phyloP scores from a whole-genome alignment of 2,888 invertebrate genomes.

The Eupithecia tripunctaria region DNA sequence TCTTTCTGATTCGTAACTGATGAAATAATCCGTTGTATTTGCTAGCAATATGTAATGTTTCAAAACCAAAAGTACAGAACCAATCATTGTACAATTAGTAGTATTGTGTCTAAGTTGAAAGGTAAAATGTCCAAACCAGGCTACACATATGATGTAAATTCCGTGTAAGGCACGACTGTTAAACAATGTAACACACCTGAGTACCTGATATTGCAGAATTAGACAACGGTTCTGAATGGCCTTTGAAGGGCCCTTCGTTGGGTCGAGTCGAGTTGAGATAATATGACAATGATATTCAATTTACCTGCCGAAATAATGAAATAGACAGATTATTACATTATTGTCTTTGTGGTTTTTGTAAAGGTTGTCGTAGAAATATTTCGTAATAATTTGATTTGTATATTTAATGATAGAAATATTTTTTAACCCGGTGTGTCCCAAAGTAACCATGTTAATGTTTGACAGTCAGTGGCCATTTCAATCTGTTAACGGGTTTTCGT shows the following conservation, averaged over 20 bases:
- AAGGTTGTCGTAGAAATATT: no score
- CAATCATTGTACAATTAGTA: neutral
- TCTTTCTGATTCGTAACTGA: no score
- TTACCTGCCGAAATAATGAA: neutral
- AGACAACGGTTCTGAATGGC: neutral
- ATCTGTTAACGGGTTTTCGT: slow-evolving; percentile 7
- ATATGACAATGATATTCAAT: neutral
- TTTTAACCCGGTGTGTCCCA: neutral
- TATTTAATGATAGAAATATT: no score
- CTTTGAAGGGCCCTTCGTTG: neutral
- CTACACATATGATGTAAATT: neutral
- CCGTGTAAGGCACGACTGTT: neutral
- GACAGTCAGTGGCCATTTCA: slow-evolving; percentile 11
- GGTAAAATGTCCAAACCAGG: neutral
- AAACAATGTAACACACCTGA: neutral
- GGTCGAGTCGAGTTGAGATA: neutral
- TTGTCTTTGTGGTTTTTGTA: no score
- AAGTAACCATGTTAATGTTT: neutral
- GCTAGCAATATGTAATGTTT: no score
- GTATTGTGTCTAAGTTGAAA: neutral
- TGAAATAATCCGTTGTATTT: no score
- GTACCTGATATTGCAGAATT: neutral
- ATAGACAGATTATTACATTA: neutral
- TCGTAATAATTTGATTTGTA: no score
- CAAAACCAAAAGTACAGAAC: neutral